Evolutionary conservation across 2,888 invertebrate species (phyloP).

Genomic region (Ormia ochracea): DNA sequence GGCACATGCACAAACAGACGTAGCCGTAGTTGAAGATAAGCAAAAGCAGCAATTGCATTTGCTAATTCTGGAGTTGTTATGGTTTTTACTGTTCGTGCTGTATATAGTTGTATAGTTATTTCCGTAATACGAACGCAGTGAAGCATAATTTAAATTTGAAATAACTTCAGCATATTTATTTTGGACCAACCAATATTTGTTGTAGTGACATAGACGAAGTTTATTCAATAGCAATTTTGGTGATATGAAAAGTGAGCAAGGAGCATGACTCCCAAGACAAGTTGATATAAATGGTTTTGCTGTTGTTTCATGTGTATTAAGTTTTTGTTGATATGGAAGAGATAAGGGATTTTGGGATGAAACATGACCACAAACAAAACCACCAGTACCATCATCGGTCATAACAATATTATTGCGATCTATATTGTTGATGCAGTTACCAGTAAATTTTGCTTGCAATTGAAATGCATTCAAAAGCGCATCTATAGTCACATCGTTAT

Average conservation of each 20-base stretch:
- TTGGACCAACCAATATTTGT: slow-evolving; percentile 78
- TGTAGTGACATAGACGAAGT: slow-evolving; percentile 76
- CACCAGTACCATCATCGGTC: slow-evolving; percentile 17
- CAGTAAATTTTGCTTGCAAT: slow-evolving; percentile 72
- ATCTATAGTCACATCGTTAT: slow-evolving; percentile 76
- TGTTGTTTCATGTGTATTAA: slow-evolving; percentile 30
- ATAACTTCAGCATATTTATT: slow-evolving; percentile 78
- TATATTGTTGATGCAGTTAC: slow-evolving; percentile 20
- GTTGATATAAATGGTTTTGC: slow-evolving; percentile 16
- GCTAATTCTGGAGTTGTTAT: slow-evolving; percentile 32
- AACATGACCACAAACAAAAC: background rate
- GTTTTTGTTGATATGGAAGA: slow-evolving; percentile 18
- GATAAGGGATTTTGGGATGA: slow-evolving; percentile 27
- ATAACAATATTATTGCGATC: slow-evolving; percentile 45
- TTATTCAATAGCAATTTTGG: slow-evolving; percentile 76
- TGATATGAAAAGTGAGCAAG: slow-evolving; percentile 70
- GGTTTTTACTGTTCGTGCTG: slow-evolving; percentile 37
- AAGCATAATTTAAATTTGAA: slow-evolving; percentile 76
- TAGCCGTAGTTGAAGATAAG: slow-evolving; percentile 28
- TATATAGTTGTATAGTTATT: slow-evolving; percentile 67
- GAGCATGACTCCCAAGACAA: background rate
- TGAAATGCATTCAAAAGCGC: slow-evolving; percentile 76
- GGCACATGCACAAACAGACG: slow-evolving; percentile 6
- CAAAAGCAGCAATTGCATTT: slow-evolving; percentile 54
- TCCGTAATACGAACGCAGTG: slow-evolving; percentile 73